phyloP scores from a whole-genome alignment of 2,113 vertebrate species.

The Cynoglossus semilaevis region DNA sequence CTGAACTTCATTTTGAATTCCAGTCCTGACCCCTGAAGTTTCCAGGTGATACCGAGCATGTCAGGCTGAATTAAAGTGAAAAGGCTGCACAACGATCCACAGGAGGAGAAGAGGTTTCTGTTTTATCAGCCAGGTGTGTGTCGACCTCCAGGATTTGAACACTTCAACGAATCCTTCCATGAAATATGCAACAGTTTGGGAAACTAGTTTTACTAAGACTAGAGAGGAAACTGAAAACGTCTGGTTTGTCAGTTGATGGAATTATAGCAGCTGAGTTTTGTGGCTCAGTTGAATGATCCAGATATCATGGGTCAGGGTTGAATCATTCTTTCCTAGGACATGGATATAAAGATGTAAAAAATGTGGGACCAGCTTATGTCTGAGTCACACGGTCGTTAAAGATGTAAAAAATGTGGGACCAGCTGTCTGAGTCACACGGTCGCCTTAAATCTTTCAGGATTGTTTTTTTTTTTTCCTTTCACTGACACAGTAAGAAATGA shows the following conservation, averaged over 20 bases:
- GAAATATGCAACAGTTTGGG: constrained; percentile 8
- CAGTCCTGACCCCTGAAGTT: constrained; percentile 24
- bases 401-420: no score
- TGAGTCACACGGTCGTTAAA: constrained; percentile 3
- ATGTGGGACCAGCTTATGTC: background rate
- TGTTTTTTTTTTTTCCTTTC: background rate
- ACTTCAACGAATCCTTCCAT: constrained; percentile 6
- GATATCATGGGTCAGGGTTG: no score
- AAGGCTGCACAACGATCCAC: constrained; percentile 2
- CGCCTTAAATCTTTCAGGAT: constrained; percentile 20
- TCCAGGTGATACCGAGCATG: constrained; percentile 44
- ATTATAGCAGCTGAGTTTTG: no score
- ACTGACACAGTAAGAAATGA: constrained; percentile 45
- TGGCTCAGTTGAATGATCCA: no score
- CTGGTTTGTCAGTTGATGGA: constrained; percentile 18
- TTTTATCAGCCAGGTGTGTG: constrained; percentile 7
- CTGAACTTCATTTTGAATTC: constrained; percentile 47
- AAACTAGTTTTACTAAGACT: constrained; percentile 23
- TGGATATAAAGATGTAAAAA: no score
- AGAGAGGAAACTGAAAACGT: constrained; percentile 11
- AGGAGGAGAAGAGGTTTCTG: background rate
- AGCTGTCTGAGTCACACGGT: constrained; percentile 31
- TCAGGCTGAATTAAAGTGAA: constrained; percentile 37
- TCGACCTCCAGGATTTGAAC: constrained; percentile 14
- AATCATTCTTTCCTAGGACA: no score